Evolutionary conservation across 2,113 vertebrate species (phyloP), one percentile per base, ranked within the genome.

Genomic region (Emydura subglobosa): DNA sequence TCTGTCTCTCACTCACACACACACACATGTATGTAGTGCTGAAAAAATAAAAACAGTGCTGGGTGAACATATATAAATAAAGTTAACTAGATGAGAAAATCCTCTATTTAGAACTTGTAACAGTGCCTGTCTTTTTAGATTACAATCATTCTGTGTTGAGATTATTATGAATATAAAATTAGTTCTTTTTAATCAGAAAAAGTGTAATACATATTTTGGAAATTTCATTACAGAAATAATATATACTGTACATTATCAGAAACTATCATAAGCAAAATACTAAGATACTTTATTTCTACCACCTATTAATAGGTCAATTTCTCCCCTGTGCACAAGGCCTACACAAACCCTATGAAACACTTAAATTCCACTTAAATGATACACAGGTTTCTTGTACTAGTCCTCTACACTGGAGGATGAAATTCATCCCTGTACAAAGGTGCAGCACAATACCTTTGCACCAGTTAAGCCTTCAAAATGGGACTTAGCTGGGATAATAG

Each of bases 111-210:
- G 90, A 88, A 68, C 1, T 5, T 68, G 91, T 54, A 93, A 55
- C 2, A n/a, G 1, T 31, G 87, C 29, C 6, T 68, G 39, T 44
- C 80, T 81, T 72, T 85, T 61, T 83, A 79, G 50, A n/a, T 47
- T 76, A 85, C 76, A 94, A 14, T 87, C 29, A n/a, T 29, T 94
- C 24, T 42, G 78, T 79, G 78, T 89, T 84, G n/a, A 7, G 93
- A 76, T 90, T 93, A 94, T 85, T 86, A 89, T 19, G 6, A 44
- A 95, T 94, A 93, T 94, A 88, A 95, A 97, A 97, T 53, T 24
- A 96, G 24, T 91, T 97, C n/a, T 17, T 96, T 96, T 95, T 96
- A 68, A 87, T 97, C 83, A 95, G 89, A 97, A 95, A 90, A 6
- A 93, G 79, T 87, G 90, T 50, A 96, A 94, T 87, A 89, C 79